Evolutionary conservation across 2,888 invertebrate species (phyloP), one percentile per base, ranked within the genome.

Genomic region (Trachelus stipa): DNA sequence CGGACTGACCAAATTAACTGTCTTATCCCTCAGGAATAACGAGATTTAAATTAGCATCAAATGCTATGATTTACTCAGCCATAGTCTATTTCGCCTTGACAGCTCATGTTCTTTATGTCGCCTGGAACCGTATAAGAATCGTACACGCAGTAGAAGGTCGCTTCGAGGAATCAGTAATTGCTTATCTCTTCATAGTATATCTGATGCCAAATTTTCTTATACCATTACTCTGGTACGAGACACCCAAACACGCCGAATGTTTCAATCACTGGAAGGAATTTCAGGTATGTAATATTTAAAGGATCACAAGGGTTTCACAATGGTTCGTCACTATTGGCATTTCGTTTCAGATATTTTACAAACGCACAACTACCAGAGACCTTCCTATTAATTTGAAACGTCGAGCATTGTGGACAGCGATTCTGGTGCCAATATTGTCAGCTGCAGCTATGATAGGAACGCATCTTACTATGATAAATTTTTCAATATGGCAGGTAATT

Each of bases 151-250:
- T 94, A 1, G 95, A 94, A 87, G 95, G 95, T 0, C 94, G 95
- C 82, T 96, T 96, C 81, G 96, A 95, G 84, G 95, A 96, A 89
- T 95, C 95, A 0, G 96, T 95, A 0, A 95, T 96, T 85, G 95
- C 95, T 79, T 96, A 96, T 87, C 91, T 96, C 0, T 96, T 96
- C 84, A 93, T 95, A n/a, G 94, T 95, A 0, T 95, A 95, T 87
- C 92, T 96, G 80, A 92, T 95, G 79, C 95, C 95, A 0, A 92
- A 95, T 85, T 90, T 94, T 23, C 90, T 93, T 0, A 93, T 95
- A 73, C 95, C 95, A 0, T 92, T 95, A 73, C 90, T 95, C 77
- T 95, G 95, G 94, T 94, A 94, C 84, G 95, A 95, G 87, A 93
- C 95, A 0, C 91, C 91, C n/a, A 95, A 95, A 88, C 93, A 95